Base-by-base conservation (phyloP, 2,113 vertebrate genomes). In the Ailurus styani region DNA sequence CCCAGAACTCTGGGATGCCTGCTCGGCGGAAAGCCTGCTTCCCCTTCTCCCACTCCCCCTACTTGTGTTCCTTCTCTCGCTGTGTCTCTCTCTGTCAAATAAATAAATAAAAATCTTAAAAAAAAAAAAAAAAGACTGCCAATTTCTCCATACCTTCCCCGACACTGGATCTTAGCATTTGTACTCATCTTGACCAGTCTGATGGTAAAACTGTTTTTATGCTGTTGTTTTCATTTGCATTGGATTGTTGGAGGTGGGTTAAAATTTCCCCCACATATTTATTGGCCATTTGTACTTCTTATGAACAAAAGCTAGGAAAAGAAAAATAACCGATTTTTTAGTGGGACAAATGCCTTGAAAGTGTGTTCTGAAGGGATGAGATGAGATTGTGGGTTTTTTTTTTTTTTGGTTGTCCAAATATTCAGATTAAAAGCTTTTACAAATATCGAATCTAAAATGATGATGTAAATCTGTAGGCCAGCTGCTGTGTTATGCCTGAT, bases 341-440 rank as follows among this genome's bases (percentile, higher is more conserved):
- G 70, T 92, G 64, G n/a, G 2, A 77, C 27, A 15, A 64, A 82
- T 86, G 11, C 18, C 60, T 87, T 87, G 57, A 83, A 82, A 95
- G 82, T 88, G 73, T 72, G 15, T 73, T 47, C 73, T 77, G 42
- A 14, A 13, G 96, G 37, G 13, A 29, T 72, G 31, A 13, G 14
- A 7, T 54, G 6, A 34, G 31, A 66, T 66, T 66, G 29, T 31
- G 62, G 27, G 9, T 10, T 31, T 29, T 93, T 62, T 54, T 12
- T 66, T 50, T 47, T 52, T 95, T 87, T 86, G 29, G 18, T 93
- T 77, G 27, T 84, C 45, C 90, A 84, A 37, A 42, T 47, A 23
- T 68, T 77, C 60, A 83, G 47, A 55, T 52, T 86, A 79, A 97
- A 90, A 62, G 9, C n/a, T 93, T 97, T 96, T 29, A 84, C 40